Conservation (phyloP, 2,797 vertebrate species). For the Gastrophryne carolinensis region DNA sequence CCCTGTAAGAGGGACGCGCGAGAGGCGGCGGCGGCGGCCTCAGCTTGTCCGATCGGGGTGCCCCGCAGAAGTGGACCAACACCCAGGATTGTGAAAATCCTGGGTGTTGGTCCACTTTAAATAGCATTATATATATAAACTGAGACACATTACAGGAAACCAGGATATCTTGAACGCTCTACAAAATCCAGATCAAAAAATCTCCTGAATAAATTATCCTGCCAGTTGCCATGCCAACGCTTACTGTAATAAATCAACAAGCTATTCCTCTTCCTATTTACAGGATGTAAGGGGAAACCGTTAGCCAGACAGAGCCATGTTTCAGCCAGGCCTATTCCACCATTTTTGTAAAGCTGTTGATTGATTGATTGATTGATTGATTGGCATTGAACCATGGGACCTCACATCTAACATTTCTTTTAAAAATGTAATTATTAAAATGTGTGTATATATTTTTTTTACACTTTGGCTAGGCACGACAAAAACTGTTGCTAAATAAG, state of each 20-base stretch:
- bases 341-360: background rate
- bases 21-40: too few relatives aligned
- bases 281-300: background rate
- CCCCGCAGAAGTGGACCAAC: too few relatives aligned
- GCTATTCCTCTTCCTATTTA: background rate
- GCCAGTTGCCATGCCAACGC: background rate
- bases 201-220: background rate
- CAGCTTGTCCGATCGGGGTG: too few relatives aligned
- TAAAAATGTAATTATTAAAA: too few relatives aligned
- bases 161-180: background rate
- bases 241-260: background rate
- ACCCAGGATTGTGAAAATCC: too few relatives aligned
- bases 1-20: too few relatives aligned
- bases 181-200: slow-evolving; percentile 5
- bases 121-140: background rate
- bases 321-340: background rate
- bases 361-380: too few relatives aligned
- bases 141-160: background rate
- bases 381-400: background rate
- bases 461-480: too few relatives aligned
- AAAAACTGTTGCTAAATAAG: too few relatives aligned
- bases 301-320: background rate
- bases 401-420: background rate
- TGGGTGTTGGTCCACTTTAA: too few relatives aligned
- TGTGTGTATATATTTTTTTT: too few relatives aligned